Conservation (phyloP, 2,113 vertebrate species). For the Nansenia antarctica region DNA sequence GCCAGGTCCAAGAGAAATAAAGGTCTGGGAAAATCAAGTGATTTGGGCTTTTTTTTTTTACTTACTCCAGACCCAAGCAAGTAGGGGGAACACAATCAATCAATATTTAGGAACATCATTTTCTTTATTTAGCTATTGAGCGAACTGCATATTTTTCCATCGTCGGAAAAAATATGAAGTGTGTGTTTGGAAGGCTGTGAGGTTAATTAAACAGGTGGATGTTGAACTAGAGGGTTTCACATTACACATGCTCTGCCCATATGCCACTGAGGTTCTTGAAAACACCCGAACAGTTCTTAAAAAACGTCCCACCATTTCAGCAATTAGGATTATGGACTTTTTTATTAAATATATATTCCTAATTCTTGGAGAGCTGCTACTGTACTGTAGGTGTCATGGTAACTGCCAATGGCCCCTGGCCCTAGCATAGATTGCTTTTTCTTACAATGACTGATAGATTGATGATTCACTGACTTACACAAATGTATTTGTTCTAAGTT, state of each 20-base stretch:
- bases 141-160: slow-evolving; percentile 30
- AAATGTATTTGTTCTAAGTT: no score
- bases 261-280: slow-evolving; percentile 29
- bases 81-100: slow-evolving; percentile 26
- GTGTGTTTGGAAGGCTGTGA: slow-evolving; percentile 35
- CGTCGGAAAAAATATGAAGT: slow-evolving; percentile 21
- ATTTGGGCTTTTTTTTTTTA: slow-evolving; percentile 22
- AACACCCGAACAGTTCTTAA: slow-evolving; percentile 14
- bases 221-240: slow-evolving; percentile 11
- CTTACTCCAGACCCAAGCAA: slow-evolving; percentile 16
- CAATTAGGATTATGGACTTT: no score
- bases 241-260: slow-evolving; percentile 43
- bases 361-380: neutral
- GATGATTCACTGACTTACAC: no score
- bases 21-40: slow-evolving; percentile 23
- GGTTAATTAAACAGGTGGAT: slow-evolving; percentile 45
- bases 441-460: no score
- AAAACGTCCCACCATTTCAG: neutral
- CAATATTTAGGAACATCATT: slow-evolving; percentile 31
- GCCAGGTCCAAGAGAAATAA: slow-evolving; percentile 24
- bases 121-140: slow-evolving; percentile 41
- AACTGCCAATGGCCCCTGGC: no score
- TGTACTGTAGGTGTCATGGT: neutral
- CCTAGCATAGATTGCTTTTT: no score
- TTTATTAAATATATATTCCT: neutral